These are phyloP conservation scores for Elephas maximus DNA, from an alignment of 2,113 vertebrate genomes.

Conservation along the genomic window DNA sequence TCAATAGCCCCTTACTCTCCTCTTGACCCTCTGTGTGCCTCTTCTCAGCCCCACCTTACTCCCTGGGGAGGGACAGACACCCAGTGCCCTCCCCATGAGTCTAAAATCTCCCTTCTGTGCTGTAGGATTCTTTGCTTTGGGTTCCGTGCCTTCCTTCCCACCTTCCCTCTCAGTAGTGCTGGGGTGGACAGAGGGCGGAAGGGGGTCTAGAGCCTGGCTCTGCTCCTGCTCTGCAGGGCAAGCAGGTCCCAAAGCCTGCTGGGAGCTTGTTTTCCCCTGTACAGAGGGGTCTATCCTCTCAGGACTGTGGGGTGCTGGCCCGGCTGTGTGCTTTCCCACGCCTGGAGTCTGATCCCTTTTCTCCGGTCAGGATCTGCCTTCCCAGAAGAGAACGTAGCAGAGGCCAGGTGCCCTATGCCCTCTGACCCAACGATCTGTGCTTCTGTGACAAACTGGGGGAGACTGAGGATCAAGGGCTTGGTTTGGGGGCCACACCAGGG, in stretches of 20 bases:
- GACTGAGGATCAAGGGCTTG: background rate
- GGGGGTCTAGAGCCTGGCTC: background rate
- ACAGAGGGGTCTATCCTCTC: no score
- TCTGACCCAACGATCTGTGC: background rate
- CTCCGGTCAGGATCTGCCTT: background rate
- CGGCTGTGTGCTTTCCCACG: no score
- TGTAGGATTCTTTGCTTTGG: background rate
- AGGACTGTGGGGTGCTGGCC: no score
- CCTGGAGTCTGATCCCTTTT: background rate
- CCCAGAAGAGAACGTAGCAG: background rate
- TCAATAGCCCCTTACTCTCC: no score
- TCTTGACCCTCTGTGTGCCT: no score
- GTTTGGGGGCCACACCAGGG: background rate
- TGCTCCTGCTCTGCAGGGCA: background rate
- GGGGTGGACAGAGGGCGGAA: background rate
- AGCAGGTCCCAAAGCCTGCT: no score
- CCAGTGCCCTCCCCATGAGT: rapidly evolving
- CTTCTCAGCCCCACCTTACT: background rate
- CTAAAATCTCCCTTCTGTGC: rapidly evolving
- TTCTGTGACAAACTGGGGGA: background rate
- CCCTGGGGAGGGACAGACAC: background rate
- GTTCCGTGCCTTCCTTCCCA: background rate
- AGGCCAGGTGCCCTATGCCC: rapidly evolving
- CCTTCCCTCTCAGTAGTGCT: background rate
- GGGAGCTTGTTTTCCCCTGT: background rate